Evolutionary conservation across 2,888 invertebrate species (phyloP).

Genomic region (Xylophagus ater): DNA sequence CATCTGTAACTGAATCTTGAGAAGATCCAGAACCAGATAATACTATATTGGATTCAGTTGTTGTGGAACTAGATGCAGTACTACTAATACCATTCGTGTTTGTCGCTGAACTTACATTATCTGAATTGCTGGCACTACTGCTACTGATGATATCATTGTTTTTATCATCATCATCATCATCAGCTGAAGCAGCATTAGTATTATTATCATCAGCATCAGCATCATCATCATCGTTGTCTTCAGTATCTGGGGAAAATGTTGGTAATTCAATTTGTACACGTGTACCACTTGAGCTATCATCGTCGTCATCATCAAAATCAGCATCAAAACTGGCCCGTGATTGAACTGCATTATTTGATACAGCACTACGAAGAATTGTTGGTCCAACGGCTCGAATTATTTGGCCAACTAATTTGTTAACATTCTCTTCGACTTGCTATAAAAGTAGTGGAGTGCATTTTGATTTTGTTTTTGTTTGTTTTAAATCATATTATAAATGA

Average conservation of each 20-base stretch:
- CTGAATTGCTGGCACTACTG: not conserved
- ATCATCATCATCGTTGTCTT: constrained; percentile 37
- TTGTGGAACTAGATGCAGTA: not conserved
- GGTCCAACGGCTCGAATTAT: constrained; percentile 68
- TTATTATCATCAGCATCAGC: not conserved
- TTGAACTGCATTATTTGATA: constrained; percentile 32
- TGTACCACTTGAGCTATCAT: constrained; percentile 39
- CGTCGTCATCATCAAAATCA: constrained; percentile 42
- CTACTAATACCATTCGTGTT: not conserved
- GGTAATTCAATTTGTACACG: constrained; percentile 53
- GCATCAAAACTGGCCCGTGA: constrained; percentile 42
- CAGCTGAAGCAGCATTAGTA: constrained; percentile 24
- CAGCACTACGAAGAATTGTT: constrained; percentile 43
- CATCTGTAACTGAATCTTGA: constrained; percentile 7
- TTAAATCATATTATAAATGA: too few species aligned
- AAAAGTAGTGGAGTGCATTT: too few species aligned
- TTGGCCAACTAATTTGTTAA: constrained; percentile 35
- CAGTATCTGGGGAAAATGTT: constrained; percentile 56
- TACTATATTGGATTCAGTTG: not conserved
- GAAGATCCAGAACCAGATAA: not conserved
- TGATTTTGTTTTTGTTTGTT: too few species aligned
- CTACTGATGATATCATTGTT: constrained; percentile 1
- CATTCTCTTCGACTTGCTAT: constrained; percentile 39
- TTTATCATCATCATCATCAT: constrained; percentile 1
- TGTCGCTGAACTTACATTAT: too few species aligned